Conservation (phyloP, 2,888 invertebrate genomes). For the Onchidella celtica region DNA sequence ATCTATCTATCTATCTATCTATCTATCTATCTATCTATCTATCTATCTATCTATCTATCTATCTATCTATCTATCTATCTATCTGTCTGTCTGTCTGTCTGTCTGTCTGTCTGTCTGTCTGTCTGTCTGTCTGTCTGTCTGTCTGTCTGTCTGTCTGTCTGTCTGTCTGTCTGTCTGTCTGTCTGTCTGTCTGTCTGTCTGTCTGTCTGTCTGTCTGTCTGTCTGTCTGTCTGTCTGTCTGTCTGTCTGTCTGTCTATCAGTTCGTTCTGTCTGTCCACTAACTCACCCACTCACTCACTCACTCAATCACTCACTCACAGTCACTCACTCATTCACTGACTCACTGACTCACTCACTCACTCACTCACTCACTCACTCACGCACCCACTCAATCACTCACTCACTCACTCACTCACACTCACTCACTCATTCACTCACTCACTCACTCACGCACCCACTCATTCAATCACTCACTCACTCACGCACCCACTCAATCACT, state of each 20-base stretch:
- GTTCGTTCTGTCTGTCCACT: background rate
- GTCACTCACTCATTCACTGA: too few species aligned
- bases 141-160: conserved; percentile 11
- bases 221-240: conserved; percentile 18
- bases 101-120: conserved; percentile 34
- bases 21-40: background rate
- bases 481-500: conserved; percentile 15
- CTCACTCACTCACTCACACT: background rate
- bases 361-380: conserved; percentile 1
- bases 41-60: conserved; percentile 33
- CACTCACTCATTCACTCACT: background rate
- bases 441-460: conserved; percentile 28
- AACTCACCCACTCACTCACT: too few species aligned
- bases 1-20: conserved; percentile 17
- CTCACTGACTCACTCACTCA: conserved; percentile 19
- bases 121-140: conserved; percentile 36
- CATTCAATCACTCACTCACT: conserved; percentile 5
- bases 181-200: conserved; percentile 24
- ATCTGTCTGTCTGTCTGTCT: conserved; percentile 41
- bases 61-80: too few species aligned
- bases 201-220: conserved; percentile 13
- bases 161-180: conserved; percentile 13
- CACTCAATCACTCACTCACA: too few species aligned
- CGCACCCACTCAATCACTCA: background rate
- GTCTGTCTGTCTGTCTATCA: conserved; percentile 17